phyloP scores from a whole-genome alignment of 2,797 vertebrate species.

The Paratrypauchen microcephalus region DNA sequence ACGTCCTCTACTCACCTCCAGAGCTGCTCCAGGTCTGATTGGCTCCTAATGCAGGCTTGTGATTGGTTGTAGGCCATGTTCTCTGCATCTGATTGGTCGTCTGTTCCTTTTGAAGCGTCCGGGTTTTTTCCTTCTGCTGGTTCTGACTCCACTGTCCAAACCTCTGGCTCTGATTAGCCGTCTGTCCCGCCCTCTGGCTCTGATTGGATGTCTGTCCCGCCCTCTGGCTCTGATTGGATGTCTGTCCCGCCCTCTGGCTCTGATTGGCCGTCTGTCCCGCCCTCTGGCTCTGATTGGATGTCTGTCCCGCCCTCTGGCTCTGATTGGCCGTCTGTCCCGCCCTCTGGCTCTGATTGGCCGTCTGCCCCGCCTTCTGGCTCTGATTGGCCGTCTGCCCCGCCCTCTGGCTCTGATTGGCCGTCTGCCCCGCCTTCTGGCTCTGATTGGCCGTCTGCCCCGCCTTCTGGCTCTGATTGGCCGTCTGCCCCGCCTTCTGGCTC shows the following conservation, averaged over 20 bases:
- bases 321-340: too few species aligned
- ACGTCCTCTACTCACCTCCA: background rate
- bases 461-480: too few species aligned
- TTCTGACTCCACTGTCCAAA: background rate
- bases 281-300: too few species aligned
- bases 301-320: background rate
- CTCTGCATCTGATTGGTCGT: background rate
- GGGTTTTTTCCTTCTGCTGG: background rate
- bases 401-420: background rate
- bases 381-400: too few species aligned
- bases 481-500: background rate
- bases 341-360: too few species aligned
- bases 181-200: background rate
- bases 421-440: too few species aligned
- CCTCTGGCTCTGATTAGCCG: background rate
- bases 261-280: too few species aligned
- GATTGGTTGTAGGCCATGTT: background rate
- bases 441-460: too few species aligned
- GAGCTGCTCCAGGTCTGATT: conserved; percentile 18
- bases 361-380: too few species aligned
- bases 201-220: background rate
- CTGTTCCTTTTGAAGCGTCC: too few species aligned
- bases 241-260: background rate
- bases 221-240: background rate
- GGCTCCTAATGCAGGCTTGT: background rate